Evolutionary conservation across 2,888 invertebrate species (phyloP), one percentile per base, ranked within the genome.

Genomic region (Drosophila prostipennis): DNA sequence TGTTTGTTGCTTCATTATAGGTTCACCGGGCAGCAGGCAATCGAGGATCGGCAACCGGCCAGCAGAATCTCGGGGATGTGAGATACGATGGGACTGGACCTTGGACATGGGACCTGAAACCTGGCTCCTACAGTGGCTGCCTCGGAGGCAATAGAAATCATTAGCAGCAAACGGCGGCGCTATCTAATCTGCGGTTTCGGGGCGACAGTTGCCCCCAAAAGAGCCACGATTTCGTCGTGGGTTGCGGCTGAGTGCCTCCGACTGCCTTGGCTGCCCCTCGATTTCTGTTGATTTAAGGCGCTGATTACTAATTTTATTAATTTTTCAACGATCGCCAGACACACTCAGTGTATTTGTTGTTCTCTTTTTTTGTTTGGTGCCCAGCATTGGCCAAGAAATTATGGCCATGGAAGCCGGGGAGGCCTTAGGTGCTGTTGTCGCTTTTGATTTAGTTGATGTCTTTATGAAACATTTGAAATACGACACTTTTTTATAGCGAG

Each of bases 361-460:
- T 51, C 60, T 57, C 7, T 40, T 3, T 32, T 34, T 34, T 34
- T 10, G 3, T 23, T 23, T 2, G 34, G 34, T 34, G 63, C 63
- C 19, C 46, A 43, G 48, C 57, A 52, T 39, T 42, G 76, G 59
- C 60, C 29, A 53, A 60, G 61, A 46, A 51, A 11, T 52, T 58
- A 10, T 43, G 72, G 58, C 60, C 76, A 43, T 61, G 61, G 39
- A 26, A 48, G 45, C 58, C 69, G 74, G 29, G 49, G 32, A 45
- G 73, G 73, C 69, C 77, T 80, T 77, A 69, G 76, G 69, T 69
- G 80, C 81, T 88, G 88, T 85, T 85, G 85, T 85, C 85, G 81
- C 80, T 87, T 73, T 89, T 89, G 87, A 85, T 85, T 85, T 89
- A 86, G 87, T 80, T 89, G 85, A 85, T 88, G 89, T 85, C 85